phyloP scores from a whole-genome alignment of 2,888 invertebrate genomes.

The Mythimna ferrago region DNA sequence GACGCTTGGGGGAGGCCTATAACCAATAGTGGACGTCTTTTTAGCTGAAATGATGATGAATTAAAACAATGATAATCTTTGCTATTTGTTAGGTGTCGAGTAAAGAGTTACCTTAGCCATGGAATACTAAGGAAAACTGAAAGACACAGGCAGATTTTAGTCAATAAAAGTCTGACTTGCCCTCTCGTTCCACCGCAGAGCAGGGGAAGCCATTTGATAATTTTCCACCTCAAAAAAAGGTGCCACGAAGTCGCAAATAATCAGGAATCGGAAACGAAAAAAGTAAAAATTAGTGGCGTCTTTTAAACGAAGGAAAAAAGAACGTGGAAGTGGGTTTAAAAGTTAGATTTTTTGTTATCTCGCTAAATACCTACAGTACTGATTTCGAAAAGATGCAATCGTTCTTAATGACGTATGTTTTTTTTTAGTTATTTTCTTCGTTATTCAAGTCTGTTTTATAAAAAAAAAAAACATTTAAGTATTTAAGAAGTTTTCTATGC shows the following conservation, averaged over 20 bases:
- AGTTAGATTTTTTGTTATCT: constrained; percentile 55
- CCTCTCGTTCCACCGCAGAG: no score
- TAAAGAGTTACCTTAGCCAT: no score
- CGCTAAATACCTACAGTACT: no score
- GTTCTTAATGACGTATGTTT: neutral
- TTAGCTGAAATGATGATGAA: neutral
- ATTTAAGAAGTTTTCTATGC: no score
- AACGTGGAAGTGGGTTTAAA: constrained; percentile 70
- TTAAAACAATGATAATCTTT: neutral
- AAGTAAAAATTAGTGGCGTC: constrained; percentile 69
- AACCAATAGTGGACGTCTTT: no score
- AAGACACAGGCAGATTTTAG: no score
- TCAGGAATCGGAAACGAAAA: constrained; percentile 71
- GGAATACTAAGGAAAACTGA: no score
- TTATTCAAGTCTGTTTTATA: neutral
- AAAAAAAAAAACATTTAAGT: no score
- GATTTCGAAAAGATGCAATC: neutral
- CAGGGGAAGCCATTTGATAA: no score
- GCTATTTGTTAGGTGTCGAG: constrained; percentile 17
- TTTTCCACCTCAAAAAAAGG: no score
- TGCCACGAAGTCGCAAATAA: constrained; percentile 50
- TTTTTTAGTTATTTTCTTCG: neutral
- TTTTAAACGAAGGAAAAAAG: constrained; percentile 78
- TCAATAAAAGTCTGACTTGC: no score
- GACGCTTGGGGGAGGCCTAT: no score